Percentiles rank a stretch among this genome's conserved stretches.
Conservation (phyloP, 2,797 vertebrate genomes). For the Poliocrania exsul region DNA sequence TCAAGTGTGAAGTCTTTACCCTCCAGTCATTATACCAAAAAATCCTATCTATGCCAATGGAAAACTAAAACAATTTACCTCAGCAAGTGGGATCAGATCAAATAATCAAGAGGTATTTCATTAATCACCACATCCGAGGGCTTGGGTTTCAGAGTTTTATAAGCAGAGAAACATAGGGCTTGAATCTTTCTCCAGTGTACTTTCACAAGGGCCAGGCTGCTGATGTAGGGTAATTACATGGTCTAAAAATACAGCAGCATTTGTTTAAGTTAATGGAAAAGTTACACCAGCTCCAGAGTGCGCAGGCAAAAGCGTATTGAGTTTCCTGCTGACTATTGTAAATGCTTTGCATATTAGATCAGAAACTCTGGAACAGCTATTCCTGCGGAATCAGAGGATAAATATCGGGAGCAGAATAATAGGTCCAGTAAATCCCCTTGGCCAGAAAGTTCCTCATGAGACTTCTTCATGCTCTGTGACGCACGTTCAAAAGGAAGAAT, state of each 20-base stretch:
- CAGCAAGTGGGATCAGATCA: slow-evolving; percentile 69
- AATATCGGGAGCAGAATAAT: slow-evolving; percentile 61
- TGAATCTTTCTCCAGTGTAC: slow-evolving; percentile 61
- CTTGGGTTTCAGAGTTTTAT: slow-evolving; percentile 75
- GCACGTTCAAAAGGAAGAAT: slow-evolving; percentile 45
- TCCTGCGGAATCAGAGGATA: slow-evolving; percentile 49
- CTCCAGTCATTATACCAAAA: slow-evolving; percentile 64
- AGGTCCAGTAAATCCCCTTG: slow-evolving; percentile 53
- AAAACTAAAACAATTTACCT: slow-evolving; percentile 77
- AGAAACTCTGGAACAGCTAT: slow-evolving; percentile 64
- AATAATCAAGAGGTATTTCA: slow-evolving; percentile 74
- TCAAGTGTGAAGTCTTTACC: slow-evolving; percentile 66
- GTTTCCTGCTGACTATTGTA: slow-evolving; percentile 81
- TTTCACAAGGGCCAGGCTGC: slow-evolving; percentile 68
- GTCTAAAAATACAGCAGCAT: slow-evolving; percentile 84
- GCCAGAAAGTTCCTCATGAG: slow-evolving; percentile 53
- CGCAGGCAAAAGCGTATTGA: slow-evolving; percentile 67
- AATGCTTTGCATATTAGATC: slow-evolving; percentile 73
- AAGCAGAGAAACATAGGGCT: slow-evolving; percentile 66
- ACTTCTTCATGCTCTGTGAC: slow-evolving; percentile 36
- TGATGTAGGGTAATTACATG: slow-evolving; percentile 75
- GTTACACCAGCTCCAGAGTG: slow-evolving; percentile 63
- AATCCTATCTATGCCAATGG: slow-evolving; percentile 71
- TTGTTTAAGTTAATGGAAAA: slow-evolving; percentile 81
- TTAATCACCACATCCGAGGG: slow-evolving; percentile 77